Base-by-base conservation (phyloP, 2,113 vertebrate genomes). In the Osmerus mordax region DNA sequence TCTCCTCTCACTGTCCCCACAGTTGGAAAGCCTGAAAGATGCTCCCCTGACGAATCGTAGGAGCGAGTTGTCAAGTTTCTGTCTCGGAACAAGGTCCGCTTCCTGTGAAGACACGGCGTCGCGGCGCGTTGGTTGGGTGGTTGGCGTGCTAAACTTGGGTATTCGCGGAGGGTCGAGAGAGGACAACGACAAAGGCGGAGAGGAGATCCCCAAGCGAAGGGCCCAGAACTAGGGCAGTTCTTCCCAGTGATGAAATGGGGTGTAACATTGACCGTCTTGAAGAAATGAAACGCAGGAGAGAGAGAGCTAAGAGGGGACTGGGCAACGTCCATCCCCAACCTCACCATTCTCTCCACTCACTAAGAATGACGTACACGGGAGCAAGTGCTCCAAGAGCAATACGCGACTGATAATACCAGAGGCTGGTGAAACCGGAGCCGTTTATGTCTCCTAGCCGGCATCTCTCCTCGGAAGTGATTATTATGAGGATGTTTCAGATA, bases 51-150 rank as follows among this genome's bases (percentile, higher is more conserved):
- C 68, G n/a, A 75, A 60, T 77, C 75, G 68, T 54, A 21, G 18
- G 73, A 84, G 77, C 65, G 69, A 86, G 81, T 76, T 66, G 78
- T 89, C 86, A 85, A 81, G 78, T 70, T 78, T 75, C 77, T 77
- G 83, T 78, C 67, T 68, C 1, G 13, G n/a, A 18, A 83, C 74
- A 76, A 78, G 78, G 69, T 80, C 81, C 52, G 71, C 36, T 74
- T 82, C 51, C 73, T 85, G 82, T 82, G 83, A 80, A 75, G 80
- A 77, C 66, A 47, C 75, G 68, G 63, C 3, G 1, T 19, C 69
- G 68, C 19, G 73, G 70, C 36, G 72, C 60, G 71, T 75, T 28
- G 73, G 32, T 29, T 36, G 58, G n/a, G 71, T 15, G 25, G 25
- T 25, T 28, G 11, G 28, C 23, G 12, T 23, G 32, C 41, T 47